Conservation (phyloP, 2,797 vertebrate species). For the Paedocypris micromegethes region DNA sequence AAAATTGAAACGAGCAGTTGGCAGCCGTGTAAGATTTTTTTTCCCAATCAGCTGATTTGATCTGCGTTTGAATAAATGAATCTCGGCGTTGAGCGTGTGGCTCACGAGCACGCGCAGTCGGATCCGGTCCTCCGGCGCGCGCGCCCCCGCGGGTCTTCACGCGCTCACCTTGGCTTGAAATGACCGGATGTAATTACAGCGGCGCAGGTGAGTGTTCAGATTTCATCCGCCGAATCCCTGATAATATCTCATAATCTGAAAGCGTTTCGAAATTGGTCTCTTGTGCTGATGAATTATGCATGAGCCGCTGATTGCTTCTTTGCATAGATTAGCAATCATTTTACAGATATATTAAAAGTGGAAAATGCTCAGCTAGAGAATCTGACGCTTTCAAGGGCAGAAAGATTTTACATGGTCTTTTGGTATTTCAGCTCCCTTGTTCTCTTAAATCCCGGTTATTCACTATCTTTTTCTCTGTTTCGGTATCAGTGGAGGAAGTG, state of each 20-base stretch:
- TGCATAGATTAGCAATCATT: slow-evolving; percentile 85
- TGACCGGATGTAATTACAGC: slow-evolving; percentile 66
- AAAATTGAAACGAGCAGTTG: slow-evolving; percentile 29
- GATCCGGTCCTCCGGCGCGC: slow-evolving; percentile 14
- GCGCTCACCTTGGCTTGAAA: slow-evolving; percentile 34
- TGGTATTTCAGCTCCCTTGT: slow-evolving; percentile 63
- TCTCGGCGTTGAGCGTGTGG: neutral
- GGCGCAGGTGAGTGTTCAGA: slow-evolving; percentile 73
- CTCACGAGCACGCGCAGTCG: no score
- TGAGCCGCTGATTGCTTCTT: slow-evolving; percentile 78
- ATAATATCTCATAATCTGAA: slow-evolving; percentile 79
- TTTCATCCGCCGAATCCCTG: slow-evolving; percentile 72
- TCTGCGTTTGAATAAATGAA: slow-evolving; percentile 35
- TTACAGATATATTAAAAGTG: slow-evolving; percentile 63
- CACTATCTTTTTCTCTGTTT: slow-evolving; percentile 42
- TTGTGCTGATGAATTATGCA: slow-evolving; percentile 78
- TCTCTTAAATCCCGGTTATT: slow-evolving; percentile 68
- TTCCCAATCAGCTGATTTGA: slow-evolving; percentile 28
- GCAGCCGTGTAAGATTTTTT: slow-evolving; percentile 4
- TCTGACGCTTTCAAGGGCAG: slow-evolving; percentile 44
- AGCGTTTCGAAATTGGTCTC: slow-evolving; percentile 50
- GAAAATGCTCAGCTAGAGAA: slow-evolving; percentile 51
- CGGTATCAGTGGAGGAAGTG: no score
- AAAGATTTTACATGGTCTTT: slow-evolving; percentile 61
- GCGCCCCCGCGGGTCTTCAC: slow-evolving; percentile 1